Conservation (phyloP, 2,113 vertebrate species). For the Bungarus multicinctus region DNA sequence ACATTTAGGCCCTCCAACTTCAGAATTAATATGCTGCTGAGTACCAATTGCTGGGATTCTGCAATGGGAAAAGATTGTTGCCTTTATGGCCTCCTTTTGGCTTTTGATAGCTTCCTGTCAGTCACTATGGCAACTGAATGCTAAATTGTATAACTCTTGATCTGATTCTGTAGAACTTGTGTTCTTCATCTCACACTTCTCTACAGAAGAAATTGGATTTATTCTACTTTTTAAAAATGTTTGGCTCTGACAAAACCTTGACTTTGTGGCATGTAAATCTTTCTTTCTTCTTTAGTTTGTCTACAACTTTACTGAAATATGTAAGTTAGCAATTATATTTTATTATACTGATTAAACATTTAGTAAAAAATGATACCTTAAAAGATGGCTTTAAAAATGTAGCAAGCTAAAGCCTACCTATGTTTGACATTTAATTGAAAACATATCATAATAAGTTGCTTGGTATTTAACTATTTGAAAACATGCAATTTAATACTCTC, state of each 20-base stretch:
- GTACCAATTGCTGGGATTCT: not conserved
- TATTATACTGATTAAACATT: not conserved
- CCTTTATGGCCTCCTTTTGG: not conserved
- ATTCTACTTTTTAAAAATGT: not conserved
- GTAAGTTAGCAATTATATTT: not conserved
- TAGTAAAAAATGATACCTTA: not conserved
- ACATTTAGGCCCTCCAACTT: not conserved
- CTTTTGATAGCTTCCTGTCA: not conserved
- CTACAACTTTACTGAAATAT: not conserved
- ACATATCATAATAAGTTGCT: not conserved
- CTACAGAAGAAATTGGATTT: not conserved
- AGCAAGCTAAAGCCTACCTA: not conserved
- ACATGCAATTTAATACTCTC: not conserved
- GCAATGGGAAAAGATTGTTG: not conserved
- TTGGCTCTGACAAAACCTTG: not conserved
- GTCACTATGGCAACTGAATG: not conserved
- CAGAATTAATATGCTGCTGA: not conserved
- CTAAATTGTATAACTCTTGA: not conserved
- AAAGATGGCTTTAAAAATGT: not conserved
- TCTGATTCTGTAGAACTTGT: not conserved
- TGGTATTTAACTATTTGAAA: conserved; percentile 2
- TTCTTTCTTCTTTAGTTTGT: not conserved
- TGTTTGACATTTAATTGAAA: conserved; percentile 18
- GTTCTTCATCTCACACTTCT: not conserved
- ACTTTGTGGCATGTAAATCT: not conserved